phyloP scores from a whole-genome alignment of 2,113 vertebrate species.

The Narcine bancroftii region DNA sequence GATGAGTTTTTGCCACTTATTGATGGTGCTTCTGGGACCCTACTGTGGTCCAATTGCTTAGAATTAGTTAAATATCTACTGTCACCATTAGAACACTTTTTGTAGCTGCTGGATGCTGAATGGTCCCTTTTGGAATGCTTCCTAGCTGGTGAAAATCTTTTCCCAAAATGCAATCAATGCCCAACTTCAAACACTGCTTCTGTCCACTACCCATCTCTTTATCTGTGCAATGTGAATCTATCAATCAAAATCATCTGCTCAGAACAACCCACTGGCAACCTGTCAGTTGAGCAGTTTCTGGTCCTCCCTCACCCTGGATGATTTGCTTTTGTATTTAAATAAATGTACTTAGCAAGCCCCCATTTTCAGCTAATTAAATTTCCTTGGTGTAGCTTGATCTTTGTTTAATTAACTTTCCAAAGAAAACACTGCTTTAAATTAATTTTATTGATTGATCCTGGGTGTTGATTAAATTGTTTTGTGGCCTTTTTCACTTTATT shows the following conservation, averaged over 20 bases:
- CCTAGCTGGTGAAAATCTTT: not conserved
- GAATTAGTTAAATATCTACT: not conserved
- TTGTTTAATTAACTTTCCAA: constrained; percentile 7
- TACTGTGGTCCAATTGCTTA: not conserved
- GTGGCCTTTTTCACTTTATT: not conserved
- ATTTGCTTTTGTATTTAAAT: not conserved
- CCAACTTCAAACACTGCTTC: too few relatives aligned
- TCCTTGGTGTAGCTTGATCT: not conserved
- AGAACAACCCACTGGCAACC: not conserved
- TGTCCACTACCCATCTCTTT: too few relatives aligned
- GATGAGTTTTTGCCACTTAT: not conserved
- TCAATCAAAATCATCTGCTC: not conserved
- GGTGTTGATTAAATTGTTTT: constrained; percentile 1
- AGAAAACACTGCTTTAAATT: not conserved
- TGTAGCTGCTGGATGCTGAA: not conserved
- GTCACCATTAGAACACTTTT: not conserved
- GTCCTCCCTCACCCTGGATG: not conserved
- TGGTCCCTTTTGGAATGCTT: not conserved
- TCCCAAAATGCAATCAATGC: not conserved
- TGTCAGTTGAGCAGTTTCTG: not conserved
- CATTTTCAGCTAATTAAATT: not conserved
- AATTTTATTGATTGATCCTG: constrained; percentile 1
- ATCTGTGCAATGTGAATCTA: too few relatives aligned
- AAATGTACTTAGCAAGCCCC: not conserved
- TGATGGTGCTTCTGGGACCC: not conserved